Evolutionary conservation across 2,888 invertebrate genomes (phyloP), one percentile per base, ranked within the genome.

Genomic region (Rhingia campestris): DNA sequence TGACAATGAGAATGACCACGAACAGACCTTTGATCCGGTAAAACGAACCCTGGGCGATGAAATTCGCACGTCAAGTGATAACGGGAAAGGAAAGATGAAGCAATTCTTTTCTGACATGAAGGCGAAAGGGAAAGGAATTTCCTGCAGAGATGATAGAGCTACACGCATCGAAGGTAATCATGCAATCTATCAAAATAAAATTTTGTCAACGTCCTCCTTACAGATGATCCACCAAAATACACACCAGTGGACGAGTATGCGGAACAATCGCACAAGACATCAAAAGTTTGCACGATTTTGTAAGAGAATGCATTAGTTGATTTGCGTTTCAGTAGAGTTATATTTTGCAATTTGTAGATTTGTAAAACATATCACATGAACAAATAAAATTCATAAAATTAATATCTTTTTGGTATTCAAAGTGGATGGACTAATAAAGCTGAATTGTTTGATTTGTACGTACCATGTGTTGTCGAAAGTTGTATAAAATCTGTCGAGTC

Each of bases 211-310:
- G 47, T 41, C 45, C 63, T 67, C 12, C 63, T 86, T 86, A 58
- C 81, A 91, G 91, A 91, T 87, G 90, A 90, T 32, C 88, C 88
- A 41, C 90, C 89, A 33, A 87, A 87, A 22, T 88, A 89, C 75
- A 86, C 88, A 9, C 86, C 81, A 32, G 76, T 81, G 7, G 87
- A 87, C 56, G 72, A 86, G 14, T 63, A 56, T 32, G 53, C 61
- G 6, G 58, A 76, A 6, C 66, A 81, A 51, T 32, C 73, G 2
- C 69, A 88, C 70, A 89, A 89, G 67, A 88, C 90, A 67, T 91
- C 91, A 49, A 90, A 90, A 86, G 89, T 91, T 53, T 91, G 91
- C 89, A 89, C 90, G 66, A 90, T 91, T 88, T 90, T 91, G 88
- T 91, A 91, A 88, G 5, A 39, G 6, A 67, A 41, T 51, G 43